Evolutionary conservation across 35 echinoderm and acorn worm species (phyloP), one percentile per base, ranked within the genome.

Genomic region (Acanthaster planci): DNA sequence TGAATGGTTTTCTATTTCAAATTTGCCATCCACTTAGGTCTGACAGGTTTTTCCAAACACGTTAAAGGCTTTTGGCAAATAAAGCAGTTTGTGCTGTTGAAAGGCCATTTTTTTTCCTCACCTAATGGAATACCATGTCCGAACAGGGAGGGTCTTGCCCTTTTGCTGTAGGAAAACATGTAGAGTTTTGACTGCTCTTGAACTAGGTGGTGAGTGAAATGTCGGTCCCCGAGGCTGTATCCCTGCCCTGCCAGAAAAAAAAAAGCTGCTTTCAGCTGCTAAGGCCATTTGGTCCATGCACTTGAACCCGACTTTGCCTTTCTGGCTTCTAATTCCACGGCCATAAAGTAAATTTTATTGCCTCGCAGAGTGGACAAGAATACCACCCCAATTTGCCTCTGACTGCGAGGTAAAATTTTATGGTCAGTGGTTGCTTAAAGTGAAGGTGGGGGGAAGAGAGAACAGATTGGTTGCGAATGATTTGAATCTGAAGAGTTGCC

Each of bases 291-390:
- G 64, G 8, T 2, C 30, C 30, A 2, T 72, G 26, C 64, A 21
- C 64, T 34, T 72, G 64, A 72, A 72, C 64, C 34, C 30, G 23
- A 72, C 64, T 72, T 72, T 72, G 64, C 64, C 64, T 72, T 19
- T 72, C 5, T 59, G 56, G n/a, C n/a, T n/a, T n/a, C 42, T 12
- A 47, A 47, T 6, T 47, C 42, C 4, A 47, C 42, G 12, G 42
- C 12, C 42, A 47, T 47, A 47, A 47, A 47, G 4, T 12, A 47
- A 47, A 47, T 47, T 47, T 47, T 47, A 47, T 12, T 47, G 42
- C 42, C 42, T 47, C 4, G 42, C 42, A 6, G 12, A 47, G 42
- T 47, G 42, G 12, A 47, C 4, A 47, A 47, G 12, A 47, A n/a
- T n/a, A n/a, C n/a, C 12, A 47, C 4, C 4, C 42, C 42, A 47